These are phyloP conservation scores for Pagrus major DNA, from an alignment of 2,113 vertebrate species.

Conservation along the genomic window DNA sequence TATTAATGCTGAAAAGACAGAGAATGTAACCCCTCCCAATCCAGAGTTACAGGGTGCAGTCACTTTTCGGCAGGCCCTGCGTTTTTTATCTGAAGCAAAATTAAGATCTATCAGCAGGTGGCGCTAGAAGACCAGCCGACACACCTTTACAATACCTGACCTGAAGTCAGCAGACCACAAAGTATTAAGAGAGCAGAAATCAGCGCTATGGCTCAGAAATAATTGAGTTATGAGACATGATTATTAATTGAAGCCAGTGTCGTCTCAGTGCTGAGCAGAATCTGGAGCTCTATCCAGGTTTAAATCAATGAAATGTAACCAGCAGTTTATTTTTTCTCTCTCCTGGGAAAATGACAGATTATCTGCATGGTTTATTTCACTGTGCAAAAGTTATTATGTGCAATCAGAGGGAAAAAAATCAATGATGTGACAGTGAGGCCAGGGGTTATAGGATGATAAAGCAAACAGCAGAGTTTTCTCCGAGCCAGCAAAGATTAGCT, in stretches of 20 bases:
- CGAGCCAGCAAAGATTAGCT: not conserved
- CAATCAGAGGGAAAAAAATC: slow-evolving; percentile 22
- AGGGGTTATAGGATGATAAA: not conserved
- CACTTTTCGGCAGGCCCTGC: no score
- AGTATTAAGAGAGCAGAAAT: not conserved
- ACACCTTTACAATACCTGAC: not conserved
- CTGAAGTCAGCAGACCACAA: not conserved
- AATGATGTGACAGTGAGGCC: not conserved
- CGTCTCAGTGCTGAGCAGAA: not conserved
- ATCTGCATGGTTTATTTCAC: not conserved
- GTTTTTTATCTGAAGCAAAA: not conserved
- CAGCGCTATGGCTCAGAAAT: slow-evolving; percentile 8
- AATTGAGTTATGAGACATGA: not conserved
- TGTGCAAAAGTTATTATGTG: not conserved
- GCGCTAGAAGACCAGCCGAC: not conserved
- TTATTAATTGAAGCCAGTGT: not conserved
- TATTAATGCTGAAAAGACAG: no score
- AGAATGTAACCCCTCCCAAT: no score
- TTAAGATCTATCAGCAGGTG: not conserved
- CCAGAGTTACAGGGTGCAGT: no score
- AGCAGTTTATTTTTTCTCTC: not conserved
- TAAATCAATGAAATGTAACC: slow-evolving; percentile 17
- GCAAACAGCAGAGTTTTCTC: not conserved
- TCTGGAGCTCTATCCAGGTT: not conserved
- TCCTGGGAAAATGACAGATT: slow-evolving; percentile 3